Evolutionary conservation across 2,797 vertebrate species (phyloP), one percentile per base, ranked within the genome.

Genomic region (Mycteria americana): DNA sequence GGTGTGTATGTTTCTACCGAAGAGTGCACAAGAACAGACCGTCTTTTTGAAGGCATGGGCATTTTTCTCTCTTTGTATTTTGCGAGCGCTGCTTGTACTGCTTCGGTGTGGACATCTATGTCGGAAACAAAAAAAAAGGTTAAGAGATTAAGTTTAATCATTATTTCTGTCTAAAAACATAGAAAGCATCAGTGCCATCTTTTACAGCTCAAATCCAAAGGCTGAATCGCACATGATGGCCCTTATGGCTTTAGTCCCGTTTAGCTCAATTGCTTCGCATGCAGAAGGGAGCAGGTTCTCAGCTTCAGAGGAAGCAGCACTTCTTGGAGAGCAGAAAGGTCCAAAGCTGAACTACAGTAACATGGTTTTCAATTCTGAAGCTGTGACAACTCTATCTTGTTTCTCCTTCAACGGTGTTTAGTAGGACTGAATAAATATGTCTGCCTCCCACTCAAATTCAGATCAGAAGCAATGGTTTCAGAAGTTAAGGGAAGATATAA

Each of bases 1-100:
- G 99, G 99, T 6, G 99, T 99, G 95, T 98, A 99, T 22, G 99
- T 98, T 92, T 99, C 99, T 54, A 99, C 98, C 1, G 99, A 99
- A 11, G 99, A 98, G 92, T 99, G 99, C 54, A 99, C 99, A 57
- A 99, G 98, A 67, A 99, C 99, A 31, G 99, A 99, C 39, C 99
- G 98, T 96, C 99, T 98, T 96, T 99, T 99, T 1, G 99, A 99
- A 87, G 99, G 99, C 99, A 99, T 99, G 45, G 99, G 99, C 99
- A 99, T 99, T 98, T 99, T 99, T 95, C 99, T 98, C 96, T 99
- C 99, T 94, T 99, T 99, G 94, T 99, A 99, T 93, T 99, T 99
- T 54, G 99, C 99, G 96, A 99, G 97, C 62, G 99, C 99, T 96
- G 99, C 99, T 97, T 99, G 99, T 84, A 99, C 99, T 25, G 99